phyloP scores from a whole-genome alignment of 2,113 vertebrate genomes.

The Candoia aspera region DNA sequence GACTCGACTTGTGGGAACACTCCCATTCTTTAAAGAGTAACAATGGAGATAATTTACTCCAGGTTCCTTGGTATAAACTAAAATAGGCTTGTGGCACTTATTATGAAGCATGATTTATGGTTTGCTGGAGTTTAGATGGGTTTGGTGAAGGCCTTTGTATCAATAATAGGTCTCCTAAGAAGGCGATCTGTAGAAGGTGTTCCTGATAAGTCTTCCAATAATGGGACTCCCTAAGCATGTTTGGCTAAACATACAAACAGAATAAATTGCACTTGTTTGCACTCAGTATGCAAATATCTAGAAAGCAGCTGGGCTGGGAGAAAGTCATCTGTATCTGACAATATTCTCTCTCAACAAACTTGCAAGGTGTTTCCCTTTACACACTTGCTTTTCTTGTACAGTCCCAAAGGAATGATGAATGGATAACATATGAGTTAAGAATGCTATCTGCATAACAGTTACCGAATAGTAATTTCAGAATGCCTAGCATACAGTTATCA shows the following conservation, averaged over 20 bases:
- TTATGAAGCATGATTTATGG: not conserved
- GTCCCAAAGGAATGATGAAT: not conserved
- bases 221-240: not conserved
- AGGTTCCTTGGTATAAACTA: not conserved
- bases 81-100: not conserved
- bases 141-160: not conserved
- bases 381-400: not conserved
- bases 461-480: not conserved
- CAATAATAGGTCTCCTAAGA: not conserved
- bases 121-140: not conserved
- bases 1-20: no score
- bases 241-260: not conserved
- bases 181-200: not conserved
- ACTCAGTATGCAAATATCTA: not conserved
- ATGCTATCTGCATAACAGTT: not conserved
- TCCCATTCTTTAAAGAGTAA: not conserved
- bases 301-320: not conserved
- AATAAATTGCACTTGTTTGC: not conserved
- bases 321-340: not conserved
- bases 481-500: conserved; percentile 13
- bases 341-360: not conserved
- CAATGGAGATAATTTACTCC: not conserved
- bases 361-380: no score
- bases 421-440: not conserved
- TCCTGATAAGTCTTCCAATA: not conserved